Evolutionary conservation across 37 sponge, comb jelly and placozoan species (phyloP).

Genomic region (Spongia lamella): DNA sequence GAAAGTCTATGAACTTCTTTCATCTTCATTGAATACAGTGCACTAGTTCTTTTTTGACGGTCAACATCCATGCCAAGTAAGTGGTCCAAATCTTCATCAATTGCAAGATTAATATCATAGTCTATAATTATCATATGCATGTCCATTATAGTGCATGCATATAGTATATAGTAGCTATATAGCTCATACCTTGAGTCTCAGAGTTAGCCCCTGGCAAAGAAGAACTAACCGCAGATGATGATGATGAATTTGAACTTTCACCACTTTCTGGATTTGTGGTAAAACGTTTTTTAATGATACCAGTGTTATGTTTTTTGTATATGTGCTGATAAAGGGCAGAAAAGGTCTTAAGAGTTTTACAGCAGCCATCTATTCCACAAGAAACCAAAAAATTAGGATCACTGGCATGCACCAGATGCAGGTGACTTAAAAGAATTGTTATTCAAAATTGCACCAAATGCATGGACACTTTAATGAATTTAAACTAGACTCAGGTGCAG

Average conservation of each 20-base stretch:
- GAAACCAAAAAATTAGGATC: constrained; percentile 14
- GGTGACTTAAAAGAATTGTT: constrained; percentile 5
- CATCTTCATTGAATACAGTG: constrained; percentile 15
- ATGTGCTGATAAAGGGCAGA: constrained; percentile 22
- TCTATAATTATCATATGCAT: too few relatives aligned
- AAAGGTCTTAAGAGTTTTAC: constrained; percentile 5
- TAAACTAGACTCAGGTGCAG: background rate
- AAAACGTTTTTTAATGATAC: background rate
- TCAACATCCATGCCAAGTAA: background rate
- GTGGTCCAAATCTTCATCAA: too few relatives aligned
- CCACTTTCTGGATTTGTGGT: background rate
- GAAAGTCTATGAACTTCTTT: constrained; percentile 13
- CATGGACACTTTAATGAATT: background rate
- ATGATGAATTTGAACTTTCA: too few relatives aligned
- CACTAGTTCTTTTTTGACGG: constrained; percentile 16
- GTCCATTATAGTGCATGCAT: too few relatives aligned
- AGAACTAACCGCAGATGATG: too few relatives aligned
- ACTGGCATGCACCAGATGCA: constrained; percentile 23
- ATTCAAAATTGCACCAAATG: background rate
- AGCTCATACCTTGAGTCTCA: too few relatives aligned
- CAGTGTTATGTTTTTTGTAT: constrained; percentile 15
- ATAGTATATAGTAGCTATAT: too few relatives aligned
- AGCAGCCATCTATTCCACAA: constrained; percentile 20
- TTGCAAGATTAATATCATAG: too few relatives aligned
- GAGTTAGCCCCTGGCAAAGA: too few relatives aligned